Evolutionary conservation across 2,797 vertebrate species (phyloP).

Genomic region (Chelon auratus): DNA sequence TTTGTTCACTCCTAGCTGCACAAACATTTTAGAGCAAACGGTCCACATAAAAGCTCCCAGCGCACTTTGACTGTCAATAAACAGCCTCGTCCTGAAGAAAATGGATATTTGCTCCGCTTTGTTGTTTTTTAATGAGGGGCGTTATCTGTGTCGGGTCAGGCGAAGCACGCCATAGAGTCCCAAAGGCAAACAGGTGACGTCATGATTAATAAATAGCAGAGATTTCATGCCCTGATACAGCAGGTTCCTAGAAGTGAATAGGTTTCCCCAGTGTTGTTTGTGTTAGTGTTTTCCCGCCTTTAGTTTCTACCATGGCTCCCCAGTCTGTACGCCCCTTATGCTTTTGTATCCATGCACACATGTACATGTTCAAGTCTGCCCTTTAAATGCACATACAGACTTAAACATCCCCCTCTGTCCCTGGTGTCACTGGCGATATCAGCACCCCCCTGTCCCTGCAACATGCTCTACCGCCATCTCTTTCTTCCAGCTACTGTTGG

Average conservation of each 20-base stretch:
- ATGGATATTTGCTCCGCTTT: slow-evolving; percentile 45
- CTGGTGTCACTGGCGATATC: slow-evolving; percentile 58
- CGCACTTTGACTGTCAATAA: slow-evolving; percentile 27
- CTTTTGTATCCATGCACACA: slow-evolving; percentile 68
- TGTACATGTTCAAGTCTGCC: slow-evolving; percentile 76
- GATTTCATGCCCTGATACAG: slow-evolving; percentile 37
- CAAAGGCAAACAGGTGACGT: slow-evolving; percentile 55
- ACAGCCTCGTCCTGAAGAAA: slow-evolving; percentile 5
- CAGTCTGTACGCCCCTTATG: slow-evolving; percentile 60
- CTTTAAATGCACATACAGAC: slow-evolving; percentile 66
- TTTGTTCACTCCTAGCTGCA: slow-evolving; percentile 28
- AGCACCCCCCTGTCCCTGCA: slow-evolving; percentile 68
- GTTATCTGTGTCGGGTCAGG: slow-evolving; percentile 38
- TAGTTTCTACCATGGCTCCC: slow-evolving; percentile 56
- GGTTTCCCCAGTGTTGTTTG: slow-evolving; percentile 53
- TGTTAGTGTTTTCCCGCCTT: slow-evolving; percentile 48
- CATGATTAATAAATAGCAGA: slow-evolving; percentile 42
- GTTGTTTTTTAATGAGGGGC: slow-evolving; percentile 18
- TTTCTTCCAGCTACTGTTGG: slow-evolving; percentile 80
- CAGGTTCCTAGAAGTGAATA: slow-evolving; percentile 36
- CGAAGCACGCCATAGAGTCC: slow-evolving; percentile 25
- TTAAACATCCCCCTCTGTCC: slow-evolving; percentile 73
- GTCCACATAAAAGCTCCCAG: neutral
- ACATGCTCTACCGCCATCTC: slow-evolving; percentile 81
- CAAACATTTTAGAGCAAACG: slow-evolving; percentile 19